These are phyloP conservation scores for Sterrhoptilus dennistouni DNA, from an alignment of 2,113 vertebrate species.

Conservation along the genomic window DNA sequence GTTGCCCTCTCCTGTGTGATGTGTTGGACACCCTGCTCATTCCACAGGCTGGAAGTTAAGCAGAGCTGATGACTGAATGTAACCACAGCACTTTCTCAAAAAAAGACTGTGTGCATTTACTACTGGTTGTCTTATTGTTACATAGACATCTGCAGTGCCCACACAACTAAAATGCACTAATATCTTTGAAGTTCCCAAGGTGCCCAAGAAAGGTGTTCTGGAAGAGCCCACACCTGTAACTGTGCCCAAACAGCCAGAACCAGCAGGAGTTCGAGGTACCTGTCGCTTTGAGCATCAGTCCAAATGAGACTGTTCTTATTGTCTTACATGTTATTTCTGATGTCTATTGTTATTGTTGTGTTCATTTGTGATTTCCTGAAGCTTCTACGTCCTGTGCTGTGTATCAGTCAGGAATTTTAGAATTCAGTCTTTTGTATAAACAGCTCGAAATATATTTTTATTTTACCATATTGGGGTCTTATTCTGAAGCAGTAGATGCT, in stretches of 20 bases:
- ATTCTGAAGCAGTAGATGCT: not conserved
- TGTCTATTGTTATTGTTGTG: not conserved
- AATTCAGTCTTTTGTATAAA: not conserved
- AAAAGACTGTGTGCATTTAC: accelerated
- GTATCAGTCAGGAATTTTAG: not conserved
- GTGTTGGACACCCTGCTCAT: not conserved
- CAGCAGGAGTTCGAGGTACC: constrained; percentile 40
- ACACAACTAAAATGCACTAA: constrained; percentile 56
- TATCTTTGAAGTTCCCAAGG: constrained; percentile 75
- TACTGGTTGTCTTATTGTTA: not conserved
- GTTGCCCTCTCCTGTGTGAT: not conserved
- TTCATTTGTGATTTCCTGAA: not conserved
- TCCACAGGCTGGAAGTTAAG: not conserved
- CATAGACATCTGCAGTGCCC: not conserved
- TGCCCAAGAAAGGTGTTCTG: constrained; percentile 33
- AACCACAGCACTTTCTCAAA: not conserved
- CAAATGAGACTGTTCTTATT: not conserved
- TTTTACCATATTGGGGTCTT: not conserved
- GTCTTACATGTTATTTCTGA: not conserved
- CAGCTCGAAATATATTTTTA: not conserved
- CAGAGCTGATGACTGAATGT: not conserved
- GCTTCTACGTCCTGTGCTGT: not conserved
- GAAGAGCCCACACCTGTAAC: constrained; percentile 61
- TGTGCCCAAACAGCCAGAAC: constrained; percentile 59
- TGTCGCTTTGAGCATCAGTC: not conserved